A percentile compares a stretch with the other conserved stretches of the same genome.
Evolutionary conservation across 2,113 vertebrate species (phyloP).

Genomic region (Rhinichthys klamathensis): DNA sequence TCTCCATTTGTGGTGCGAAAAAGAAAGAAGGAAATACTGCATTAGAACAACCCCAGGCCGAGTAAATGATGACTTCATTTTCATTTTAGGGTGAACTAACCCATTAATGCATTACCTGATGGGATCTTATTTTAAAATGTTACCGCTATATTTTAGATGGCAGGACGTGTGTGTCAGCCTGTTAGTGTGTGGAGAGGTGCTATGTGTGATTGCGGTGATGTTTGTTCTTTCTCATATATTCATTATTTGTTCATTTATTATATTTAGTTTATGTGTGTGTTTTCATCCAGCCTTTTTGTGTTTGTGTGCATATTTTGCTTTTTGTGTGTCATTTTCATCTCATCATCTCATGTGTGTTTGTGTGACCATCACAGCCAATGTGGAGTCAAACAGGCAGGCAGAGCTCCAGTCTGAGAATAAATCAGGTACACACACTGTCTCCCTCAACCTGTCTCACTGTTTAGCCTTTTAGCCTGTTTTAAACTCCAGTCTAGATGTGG

Average conservation of each 20-base stretch:
- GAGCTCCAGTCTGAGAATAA: slow-evolving; percentile 35
- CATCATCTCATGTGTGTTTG: not conserved
- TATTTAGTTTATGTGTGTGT: not conserved
- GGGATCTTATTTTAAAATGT: not conserved
- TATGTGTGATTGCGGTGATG: slow-evolving; percentile 4
- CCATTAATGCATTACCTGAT: not conserved
- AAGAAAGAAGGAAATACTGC: too few relatives aligned
- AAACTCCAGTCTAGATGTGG: slow-evolving; percentile 1
- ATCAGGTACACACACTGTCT: slow-evolving; percentile 26
- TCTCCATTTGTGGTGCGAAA: too few relatives aligned
- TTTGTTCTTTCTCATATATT: not conserved
- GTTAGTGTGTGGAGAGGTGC: slow-evolving; percentile 12
- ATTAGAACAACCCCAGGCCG: too few relatives aligned
- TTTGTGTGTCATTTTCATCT: not conserved
- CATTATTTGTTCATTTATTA: not conserved
- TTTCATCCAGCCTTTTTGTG: not conserved
- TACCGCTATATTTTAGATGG: not conserved
- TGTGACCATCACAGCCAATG: slow-evolving; percentile 39
- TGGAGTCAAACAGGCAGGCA: slow-evolving; percentile 32
- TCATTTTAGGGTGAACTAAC: too few relatives aligned
- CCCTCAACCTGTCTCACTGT: slow-evolving; percentile 50
- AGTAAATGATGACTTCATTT: too few relatives aligned
- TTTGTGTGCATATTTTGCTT: not conserved
- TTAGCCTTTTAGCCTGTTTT: not conserved
- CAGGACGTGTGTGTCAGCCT: slow-evolving; percentile 28